These are phyloP conservation scores for Nycticorax nycticorax DNA, from an alignment of 2,113 vertebrate species.

Conservation along the genomic window DNA sequence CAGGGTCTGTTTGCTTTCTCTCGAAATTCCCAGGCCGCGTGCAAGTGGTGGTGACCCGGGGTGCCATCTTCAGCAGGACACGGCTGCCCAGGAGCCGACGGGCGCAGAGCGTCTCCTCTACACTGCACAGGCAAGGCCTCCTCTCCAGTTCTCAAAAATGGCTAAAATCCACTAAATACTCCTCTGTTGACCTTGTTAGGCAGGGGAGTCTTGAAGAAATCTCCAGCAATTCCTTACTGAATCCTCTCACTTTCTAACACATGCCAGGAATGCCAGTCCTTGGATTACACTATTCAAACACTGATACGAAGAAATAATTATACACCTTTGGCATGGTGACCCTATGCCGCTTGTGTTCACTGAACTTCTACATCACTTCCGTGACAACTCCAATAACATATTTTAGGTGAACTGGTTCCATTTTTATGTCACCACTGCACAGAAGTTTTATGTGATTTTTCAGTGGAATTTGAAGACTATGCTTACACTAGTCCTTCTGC, in stretches of 20 bases:
- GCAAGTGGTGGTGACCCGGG: background rate
- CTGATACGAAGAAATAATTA: background rate
- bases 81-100: fast-evolving
- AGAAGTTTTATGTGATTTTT: background rate
- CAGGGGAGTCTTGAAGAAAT: background rate
- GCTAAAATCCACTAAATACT: background rate
- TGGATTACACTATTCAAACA: background rate
- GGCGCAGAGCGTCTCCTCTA: background rate
- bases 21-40: fast-evolving
- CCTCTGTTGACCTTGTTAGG: background rate
- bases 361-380: background rate
- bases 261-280: background rate
- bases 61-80: background rate
- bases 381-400: background rate
- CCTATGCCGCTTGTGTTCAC: background rate
- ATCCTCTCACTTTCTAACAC: background rate
- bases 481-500: background rate
- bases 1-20: background rate
- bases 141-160: fast-evolving
- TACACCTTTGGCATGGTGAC: background rate
- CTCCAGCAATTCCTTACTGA: background rate
- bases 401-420: background rate
- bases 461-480: background rate
- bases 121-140: fast-evolving
- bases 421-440: background rate